These are phyloP conservation scores for Coracias cyanogaster DNA, from an alignment of 2,797 vertebrate genomes.

Conservation along the genomic window DNA sequence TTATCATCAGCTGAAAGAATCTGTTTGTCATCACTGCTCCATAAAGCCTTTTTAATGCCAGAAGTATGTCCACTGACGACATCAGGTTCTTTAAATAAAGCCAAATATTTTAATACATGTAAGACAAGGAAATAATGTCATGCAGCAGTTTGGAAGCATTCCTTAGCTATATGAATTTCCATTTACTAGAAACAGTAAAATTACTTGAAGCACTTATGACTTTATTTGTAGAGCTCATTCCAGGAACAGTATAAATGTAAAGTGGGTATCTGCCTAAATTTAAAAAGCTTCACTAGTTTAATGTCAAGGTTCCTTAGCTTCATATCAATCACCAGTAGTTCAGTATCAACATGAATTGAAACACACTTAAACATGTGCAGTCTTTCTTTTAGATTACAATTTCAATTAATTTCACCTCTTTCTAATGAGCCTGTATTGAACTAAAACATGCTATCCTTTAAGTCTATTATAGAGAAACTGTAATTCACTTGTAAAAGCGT, in stretches of 20 bases:
- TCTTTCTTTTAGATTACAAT: not conserved
- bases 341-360: not conserved
- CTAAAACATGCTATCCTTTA: not conserved
- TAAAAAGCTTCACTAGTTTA: not conserved
- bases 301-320: not conserved
- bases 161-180: not conserved
- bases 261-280: not conserved
- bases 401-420: not conserved
- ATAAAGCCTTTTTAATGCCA: slow-evolving; percentile 96
- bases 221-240: not conserved
- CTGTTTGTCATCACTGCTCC: slow-evolving; percentile 94
- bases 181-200: not conserved
- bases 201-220: not conserved
- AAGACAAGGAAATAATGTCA: not conserved
- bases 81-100: slow-evolving; percentile 85
- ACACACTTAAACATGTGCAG: not conserved
- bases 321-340: not conserved
- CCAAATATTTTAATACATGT: not conserved
- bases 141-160: not conserved
- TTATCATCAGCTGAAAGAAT: slow-evolving; percentile 98
- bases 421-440: not conserved
- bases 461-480: not conserved
- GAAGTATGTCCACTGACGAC: slow-evolving; percentile 93
- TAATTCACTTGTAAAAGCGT: not conserved
- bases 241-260: not conserved